Evolutionary conservation across 2,888 invertebrate genomes (phyloP), one percentile per base, ranked within the genome.

Genomic region (Graphium colonna): DNA sequence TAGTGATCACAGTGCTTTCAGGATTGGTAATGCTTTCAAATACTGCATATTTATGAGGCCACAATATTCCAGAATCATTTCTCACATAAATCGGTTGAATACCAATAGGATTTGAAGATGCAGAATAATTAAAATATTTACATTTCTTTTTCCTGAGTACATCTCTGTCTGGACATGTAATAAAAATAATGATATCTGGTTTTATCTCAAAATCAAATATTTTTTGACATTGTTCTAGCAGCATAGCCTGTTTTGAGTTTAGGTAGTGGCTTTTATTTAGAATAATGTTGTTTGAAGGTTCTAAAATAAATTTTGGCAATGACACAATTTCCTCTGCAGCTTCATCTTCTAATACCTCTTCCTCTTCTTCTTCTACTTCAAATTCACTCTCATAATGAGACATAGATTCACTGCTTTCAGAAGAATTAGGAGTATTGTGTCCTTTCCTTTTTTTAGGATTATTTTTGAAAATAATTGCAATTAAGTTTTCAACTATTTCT

Each of bases 131-230:
- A 15, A 76, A 60, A 62, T 69, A 85, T 60, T 75, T 82, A 44
- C 73, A 71, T 44, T 50, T 59, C 63, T 73, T 80, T 68, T 81
- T 90, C 12, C 75, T 75, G 17, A 91, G 63, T n/a, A 90, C 78
- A 65, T 93, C 93, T 47, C 69, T 70, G 58, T 91, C 90, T 17
- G 91, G 82, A 58, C 92, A 91, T 38, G 85, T 83, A 0, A 92
- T 67, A 63, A 92, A 90, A 61, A 93, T 86, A 16, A 93, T 81
- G 39, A 93, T 66, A 60, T 84, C 75, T n/a, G 91, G 89, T 57
- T 77, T 76, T 52, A 82, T 57, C 18, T 69, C 58, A 60, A 84
- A 74, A 51, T 69, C 64, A 33, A 85, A 79, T 49, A 87, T n/a
- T 49, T 73, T 67, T 51, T 75, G 56, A 33, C 82, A 57, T 67